These are phyloP conservation scores for Chloroceryle inda DNA, from an alignment of 2,797 vertebrate species.

Conservation along the genomic window DNA sequence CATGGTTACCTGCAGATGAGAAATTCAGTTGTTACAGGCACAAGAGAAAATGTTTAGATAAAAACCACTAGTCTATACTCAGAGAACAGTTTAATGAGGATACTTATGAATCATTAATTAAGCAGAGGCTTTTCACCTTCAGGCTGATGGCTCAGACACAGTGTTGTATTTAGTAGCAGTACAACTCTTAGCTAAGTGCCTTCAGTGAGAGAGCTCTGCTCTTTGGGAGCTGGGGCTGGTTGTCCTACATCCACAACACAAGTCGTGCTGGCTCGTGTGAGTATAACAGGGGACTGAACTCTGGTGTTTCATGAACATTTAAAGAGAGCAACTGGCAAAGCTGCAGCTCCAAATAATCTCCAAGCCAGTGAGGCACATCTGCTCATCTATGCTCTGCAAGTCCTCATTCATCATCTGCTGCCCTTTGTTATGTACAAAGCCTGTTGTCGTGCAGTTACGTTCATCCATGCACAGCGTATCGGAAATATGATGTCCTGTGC, in stretches of 20 bases:
- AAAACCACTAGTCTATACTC: background rate
- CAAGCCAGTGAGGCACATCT: background rate
- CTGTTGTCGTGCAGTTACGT: background rate
- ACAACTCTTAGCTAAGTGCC: background rate
- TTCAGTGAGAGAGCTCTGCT: background rate
- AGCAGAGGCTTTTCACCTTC: constrained; percentile 39
- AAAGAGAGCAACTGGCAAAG: constrained; percentile 13
- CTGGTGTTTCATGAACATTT: background rate
- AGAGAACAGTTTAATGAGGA: constrained; percentile 33
- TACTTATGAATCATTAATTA: constrained; percentile 55
- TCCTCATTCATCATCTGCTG: constrained; percentile 27
- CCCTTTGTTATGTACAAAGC: constrained; percentile 5
- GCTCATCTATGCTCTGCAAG: constrained; percentile 2
- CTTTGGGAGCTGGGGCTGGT: background rate
- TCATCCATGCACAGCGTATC: background rate
- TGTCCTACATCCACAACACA: background rate
- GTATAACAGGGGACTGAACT: background rate
- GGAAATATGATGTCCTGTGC: background rate
- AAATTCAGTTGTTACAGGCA: background rate
- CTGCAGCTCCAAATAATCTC: background rate
- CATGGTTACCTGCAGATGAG: background rate
- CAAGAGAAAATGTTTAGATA: constrained; percentile 1
- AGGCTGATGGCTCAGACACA: background rate
- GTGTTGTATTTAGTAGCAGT: background rate
- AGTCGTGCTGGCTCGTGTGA: background rate